Percentiles rank a stretch among this genome's conserved stretches.
Conservation (phyloP, 2,113 vertebrate species). For the Rhinogobius similis region DNA sequence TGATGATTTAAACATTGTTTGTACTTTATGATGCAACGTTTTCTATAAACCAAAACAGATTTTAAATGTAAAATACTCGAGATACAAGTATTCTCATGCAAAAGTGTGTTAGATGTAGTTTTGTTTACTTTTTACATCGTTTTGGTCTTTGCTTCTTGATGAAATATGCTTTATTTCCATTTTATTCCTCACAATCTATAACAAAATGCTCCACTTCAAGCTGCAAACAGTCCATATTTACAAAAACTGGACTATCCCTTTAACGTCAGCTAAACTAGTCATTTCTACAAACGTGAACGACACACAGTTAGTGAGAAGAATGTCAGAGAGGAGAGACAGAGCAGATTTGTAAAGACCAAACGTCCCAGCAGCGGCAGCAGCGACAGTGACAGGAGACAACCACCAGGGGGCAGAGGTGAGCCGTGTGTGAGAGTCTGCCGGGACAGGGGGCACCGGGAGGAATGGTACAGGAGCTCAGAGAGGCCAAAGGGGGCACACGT, state of each 20-base stretch:
- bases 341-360: constrained; percentile 65
- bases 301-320: constrained; percentile 53
- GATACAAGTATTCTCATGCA: background rate
- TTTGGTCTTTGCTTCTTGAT: too few species aligned
- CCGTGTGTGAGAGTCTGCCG: too few species aligned
- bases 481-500: constrained; percentile 81
- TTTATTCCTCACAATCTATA: background rate
- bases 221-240: background rate
- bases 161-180: too few species aligned
- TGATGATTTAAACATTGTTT: too few species aligned
- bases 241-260: background rate
- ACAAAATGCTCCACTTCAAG: background rate
- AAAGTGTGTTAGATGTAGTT: background rate
- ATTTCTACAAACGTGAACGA: constrained; percentile 13
- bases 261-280: background rate
- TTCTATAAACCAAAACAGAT: background rate
- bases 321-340: constrained; percentile 23
- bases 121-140: too few species aligned
- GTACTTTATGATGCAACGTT: too few species aligned
- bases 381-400: background rate
- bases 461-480: constrained; percentile 74
- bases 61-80: too few species aligned
- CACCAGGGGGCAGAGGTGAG: too few species aligned
- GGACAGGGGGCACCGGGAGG: constrained; percentile 76
- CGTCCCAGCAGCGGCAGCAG: constrained; percentile 68